Evolutionary conservation across 2,797 vertebrate species (phyloP), one percentile per base, ranked within the genome.

Genomic region (Onychomys leucogaster): DNA sequence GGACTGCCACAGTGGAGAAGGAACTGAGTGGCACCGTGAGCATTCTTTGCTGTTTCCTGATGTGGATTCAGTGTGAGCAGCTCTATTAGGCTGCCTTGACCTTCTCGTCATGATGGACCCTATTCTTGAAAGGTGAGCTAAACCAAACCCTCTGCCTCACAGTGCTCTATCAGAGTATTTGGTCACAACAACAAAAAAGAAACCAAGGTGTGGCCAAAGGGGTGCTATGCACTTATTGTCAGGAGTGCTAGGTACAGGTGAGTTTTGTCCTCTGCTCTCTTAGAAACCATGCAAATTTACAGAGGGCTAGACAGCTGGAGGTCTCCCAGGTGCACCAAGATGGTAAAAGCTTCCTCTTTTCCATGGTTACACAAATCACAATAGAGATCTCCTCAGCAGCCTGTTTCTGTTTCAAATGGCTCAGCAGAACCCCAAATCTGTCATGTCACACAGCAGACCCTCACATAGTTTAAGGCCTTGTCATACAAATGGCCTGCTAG

Each of bases 1-100:
- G 43, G 32, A 6, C 63, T n/a, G 11, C 13, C 29, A 16, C 9
- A 25, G 23, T 16, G 12, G 12, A 71, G 46, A 37, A 52, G 84
- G 83, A 25, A 4, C 63, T 85, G 61, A 65, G 59, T 2, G 3
- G 29, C 1, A 4, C 1, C 32, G 0, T 14, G 52, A 16, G 13
- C 34, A 6, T 23, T 71, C 65, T 10, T 25, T 1, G 32, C 34
- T 1, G 34, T 52, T 29, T 86, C 34, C 34, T 71, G 46, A 55
- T 13, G 23, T 52, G 49, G 23, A 29, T 87, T 55, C 23, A 5
- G 75, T 12, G 27, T 77, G 27, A 32, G 27, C 75, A 49, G 75
- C 17, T 57, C n/a, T 67, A 41, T 21, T n/a, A 85, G 34, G 49
- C 25, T 27, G 14, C 25, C 49, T 32, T 9, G 84, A 3, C 23